phyloP scores from a whole-genome alignment of 1,140 invertebrate genomes.

The Drosophila kepulauana region DNA sequence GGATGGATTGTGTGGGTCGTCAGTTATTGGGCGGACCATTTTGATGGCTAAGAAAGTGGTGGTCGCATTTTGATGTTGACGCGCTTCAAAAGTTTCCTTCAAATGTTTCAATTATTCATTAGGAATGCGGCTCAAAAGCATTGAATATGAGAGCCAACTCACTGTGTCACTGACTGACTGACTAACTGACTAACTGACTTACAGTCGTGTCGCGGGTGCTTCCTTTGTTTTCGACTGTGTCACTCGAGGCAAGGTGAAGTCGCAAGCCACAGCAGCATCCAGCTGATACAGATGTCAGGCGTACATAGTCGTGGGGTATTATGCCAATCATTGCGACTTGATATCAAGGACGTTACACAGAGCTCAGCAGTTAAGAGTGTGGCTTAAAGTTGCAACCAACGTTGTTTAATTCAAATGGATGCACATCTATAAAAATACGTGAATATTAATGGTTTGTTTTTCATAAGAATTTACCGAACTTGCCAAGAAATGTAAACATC shows the following conservation, averaged over 20 bases:
- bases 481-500: too few species aligned
- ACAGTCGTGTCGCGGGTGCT: too few species aligned
- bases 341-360: not conserved
- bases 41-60: slow-evolving; percentile 16
- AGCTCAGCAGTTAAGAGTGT: not conserved
- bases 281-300: slow-evolving; percentile 7
- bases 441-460: too few species aligned
- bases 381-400: not conserved
- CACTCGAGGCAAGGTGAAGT: slow-evolving; percentile 1
- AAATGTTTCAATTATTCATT: slow-evolving; percentile 62
- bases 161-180: slow-evolving; percentile 1
- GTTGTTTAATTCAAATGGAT: too few species aligned
- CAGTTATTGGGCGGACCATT: not conserved
- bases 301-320: not conserved
- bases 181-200: slow-evolving; percentile 2
- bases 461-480: too few species aligned
- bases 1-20: not conserved
- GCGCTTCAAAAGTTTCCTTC: slow-evolving; percentile 39
- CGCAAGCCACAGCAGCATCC: not conserved
- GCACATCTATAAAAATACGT: too few species aligned
- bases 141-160: slow-evolving; percentile 1
- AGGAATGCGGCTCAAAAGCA: slow-evolving; percentile 45
- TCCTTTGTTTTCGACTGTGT: not conserved
- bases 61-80: slow-evolving; percentile 42
- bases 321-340: not conserved